Evolutionary conservation across 2,113 vertebrate genomes (phyloP).

Genomic region (zebrafish (Danio rerio)): DNA sequence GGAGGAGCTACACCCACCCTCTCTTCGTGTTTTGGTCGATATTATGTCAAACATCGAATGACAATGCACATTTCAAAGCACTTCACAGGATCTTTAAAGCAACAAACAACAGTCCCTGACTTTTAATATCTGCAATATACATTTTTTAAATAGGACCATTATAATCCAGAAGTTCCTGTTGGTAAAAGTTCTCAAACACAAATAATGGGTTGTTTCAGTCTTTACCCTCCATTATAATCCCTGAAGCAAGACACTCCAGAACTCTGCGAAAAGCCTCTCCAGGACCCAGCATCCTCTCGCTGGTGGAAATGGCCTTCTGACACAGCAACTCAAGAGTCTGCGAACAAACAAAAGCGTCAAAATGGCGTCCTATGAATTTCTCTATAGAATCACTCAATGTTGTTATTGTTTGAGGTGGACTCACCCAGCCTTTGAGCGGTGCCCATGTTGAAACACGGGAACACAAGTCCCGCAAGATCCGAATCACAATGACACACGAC

Average conservation of each 20-base stretch:
- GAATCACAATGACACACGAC: constrained; percentile 92
- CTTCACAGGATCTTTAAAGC: too few species aligned
- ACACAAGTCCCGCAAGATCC: constrained; percentile 93
- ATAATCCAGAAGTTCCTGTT: too few species aligned
- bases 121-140: too few species aligned
- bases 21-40: too few species aligned
- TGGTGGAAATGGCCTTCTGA: constrained; percentile 90
- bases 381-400: background rate
- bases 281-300: constrained; percentile 88
- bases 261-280: constrained; percentile 93
- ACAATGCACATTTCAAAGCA: too few species aligned
- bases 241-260: constrained; percentile 92
- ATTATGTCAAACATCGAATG: too few species aligned
- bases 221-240: constrained; percentile 92
- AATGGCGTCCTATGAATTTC: background rate
- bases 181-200: background rate
- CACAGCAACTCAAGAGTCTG: constrained; percentile 93
- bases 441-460: constrained; percentile 91
- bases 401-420: constrained; percentile 39
- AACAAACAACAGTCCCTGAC: too few species aligned
- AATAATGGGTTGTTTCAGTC: background rate
- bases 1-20: too few species aligned
- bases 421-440: constrained; percentile 95
- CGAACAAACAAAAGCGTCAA: background rate
- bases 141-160: too few species aligned